These are phyloP conservation scores for Drosophila funebris DNA, from an alignment of 1,140 invertebrate genomes.

Conservation along the genomic window DNA sequence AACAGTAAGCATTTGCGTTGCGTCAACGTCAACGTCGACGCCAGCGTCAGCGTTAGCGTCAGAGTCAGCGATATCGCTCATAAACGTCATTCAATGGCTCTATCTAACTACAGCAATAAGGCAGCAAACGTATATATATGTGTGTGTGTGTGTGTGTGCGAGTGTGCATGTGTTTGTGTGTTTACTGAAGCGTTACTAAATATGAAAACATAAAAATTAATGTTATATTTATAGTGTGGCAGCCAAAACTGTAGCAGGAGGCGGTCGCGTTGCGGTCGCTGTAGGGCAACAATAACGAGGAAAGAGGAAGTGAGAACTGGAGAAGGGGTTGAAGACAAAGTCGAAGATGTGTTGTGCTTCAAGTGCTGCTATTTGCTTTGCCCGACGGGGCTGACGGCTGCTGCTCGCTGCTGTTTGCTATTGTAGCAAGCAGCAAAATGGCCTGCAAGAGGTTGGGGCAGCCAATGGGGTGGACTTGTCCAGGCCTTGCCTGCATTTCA, in stretches of 20 bases:
- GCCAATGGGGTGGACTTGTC: constrained; percentile 9
- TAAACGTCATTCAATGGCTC: constrained; percentile 77
- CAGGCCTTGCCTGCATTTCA: constrained; percentile 66
- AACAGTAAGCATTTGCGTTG: constrained; percentile 45
- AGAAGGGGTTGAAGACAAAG: constrained; percentile 4
- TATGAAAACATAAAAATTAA: constrained; percentile 82
- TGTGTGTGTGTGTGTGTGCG: constrained; percentile 15
- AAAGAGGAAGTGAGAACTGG: neutral
- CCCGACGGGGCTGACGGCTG: constrained; percentile 35
- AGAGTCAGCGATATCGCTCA: constrained; percentile 62
- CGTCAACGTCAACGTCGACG: constrained; percentile 6
- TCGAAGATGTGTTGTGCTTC: constrained; percentile 18
- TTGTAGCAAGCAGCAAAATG: constrained; percentile 12
- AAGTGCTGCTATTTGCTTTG: constrained; percentile 67
- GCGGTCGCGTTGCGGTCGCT: constrained; percentile 57
- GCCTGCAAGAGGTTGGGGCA: no score
- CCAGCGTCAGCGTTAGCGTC: neutral
- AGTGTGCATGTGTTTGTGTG: constrained; percentile 48
- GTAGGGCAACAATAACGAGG: constrained; percentile 50
- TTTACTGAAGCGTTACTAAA: constrained; percentile 75
- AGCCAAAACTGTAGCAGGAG: constrained; percentile 67
- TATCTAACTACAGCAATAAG: constrained; percentile 57
- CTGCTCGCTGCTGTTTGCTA: constrained; percentile 44
- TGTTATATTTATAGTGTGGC: constrained; percentile 81
- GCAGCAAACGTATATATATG: constrained; percentile 22